These are phyloP conservation scores for Rhipidura dahli DNA, from an alignment of 2,113 vertebrate species.

Conservation along the genomic window DNA sequence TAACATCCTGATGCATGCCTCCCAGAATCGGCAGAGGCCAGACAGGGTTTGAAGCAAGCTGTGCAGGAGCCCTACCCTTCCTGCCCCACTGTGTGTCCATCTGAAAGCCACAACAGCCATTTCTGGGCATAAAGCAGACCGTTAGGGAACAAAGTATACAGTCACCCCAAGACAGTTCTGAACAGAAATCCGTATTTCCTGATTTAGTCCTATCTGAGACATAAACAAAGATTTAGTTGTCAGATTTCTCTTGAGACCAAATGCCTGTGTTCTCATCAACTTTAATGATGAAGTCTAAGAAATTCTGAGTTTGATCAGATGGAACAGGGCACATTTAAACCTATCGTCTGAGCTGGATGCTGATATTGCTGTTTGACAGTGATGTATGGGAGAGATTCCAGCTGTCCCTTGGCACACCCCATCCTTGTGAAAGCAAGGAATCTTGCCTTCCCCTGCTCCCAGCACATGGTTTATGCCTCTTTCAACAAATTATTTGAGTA, in stretches of 20 bases:
- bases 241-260: conserved; percentile 31
- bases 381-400: conserved; percentile 24
- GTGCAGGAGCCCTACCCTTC: background rate
- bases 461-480: background rate
- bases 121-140: background rate
- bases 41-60: background rate
- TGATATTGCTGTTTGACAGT: conserved; percentile 4
- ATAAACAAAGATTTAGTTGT: background rate
- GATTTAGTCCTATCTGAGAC: background rate
- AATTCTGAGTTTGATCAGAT: conserved; percentile 12
- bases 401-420: background rate
- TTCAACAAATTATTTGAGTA: background rate
- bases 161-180: background rate
- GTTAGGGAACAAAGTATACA: background rate
- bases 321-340: background rate
- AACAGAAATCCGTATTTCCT: background rate
- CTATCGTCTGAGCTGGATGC: background rate
- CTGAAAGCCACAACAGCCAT: background rate
- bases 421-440: background rate
- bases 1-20: rapidly evolving
- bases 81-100: background rate
- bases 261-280: conserved; percentile 27
- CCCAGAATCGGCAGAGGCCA: rapidly evolving
- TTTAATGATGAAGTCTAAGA: conserved; percentile 21
- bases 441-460: background rate